phyloP scores from a whole-genome alignment of 1,140 invertebrate species.

The Drosophila kikkawai region DNA sequence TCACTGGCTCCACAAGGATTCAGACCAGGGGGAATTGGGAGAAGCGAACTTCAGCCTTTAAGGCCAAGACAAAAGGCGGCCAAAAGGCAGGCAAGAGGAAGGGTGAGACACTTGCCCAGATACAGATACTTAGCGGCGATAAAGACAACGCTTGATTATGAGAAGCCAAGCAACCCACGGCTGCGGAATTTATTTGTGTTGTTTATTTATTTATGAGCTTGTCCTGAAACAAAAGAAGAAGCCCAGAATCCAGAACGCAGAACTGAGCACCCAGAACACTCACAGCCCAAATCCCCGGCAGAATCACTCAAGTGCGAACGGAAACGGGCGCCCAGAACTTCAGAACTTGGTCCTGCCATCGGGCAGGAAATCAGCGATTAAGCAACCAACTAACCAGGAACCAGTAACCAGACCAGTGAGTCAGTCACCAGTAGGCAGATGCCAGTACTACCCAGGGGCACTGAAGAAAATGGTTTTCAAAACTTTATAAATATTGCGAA shows the following conservation, averaged over 20 bases:
- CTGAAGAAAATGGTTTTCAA: background rate
- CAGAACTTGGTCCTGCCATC: constrained; percentile 71
- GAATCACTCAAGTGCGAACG: constrained; percentile 80
- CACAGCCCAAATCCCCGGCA: constrained; percentile 39
- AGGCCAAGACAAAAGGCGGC: constrained; percentile 66
- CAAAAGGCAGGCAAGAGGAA: constrained; percentile 33
- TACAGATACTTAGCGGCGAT: constrained; percentile 78
- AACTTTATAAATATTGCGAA: background rate
- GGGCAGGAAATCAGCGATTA: constrained; percentile 81
- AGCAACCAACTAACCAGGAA: constrained; percentile 70
- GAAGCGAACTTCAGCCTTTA: background rate
- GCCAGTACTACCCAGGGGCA: background rate
- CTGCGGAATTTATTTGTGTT: constrained; percentile 76
- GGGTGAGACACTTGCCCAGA: constrained; percentile 50
- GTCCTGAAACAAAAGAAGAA: constrained; percentile 70
- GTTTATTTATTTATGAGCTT: constrained; percentile 82
- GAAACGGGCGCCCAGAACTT: constrained; percentile 72
- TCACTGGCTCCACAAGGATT: constrained; percentile 57
- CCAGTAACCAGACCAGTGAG: constrained; percentile 31
- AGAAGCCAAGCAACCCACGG: constrained; percentile 57
- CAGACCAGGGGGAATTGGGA: background rate
- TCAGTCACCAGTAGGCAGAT: constrained; percentile 31
- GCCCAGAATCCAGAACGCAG: background rate
- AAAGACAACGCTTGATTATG: constrained; percentile 82
- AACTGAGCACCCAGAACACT: constrained; percentile 18